Evolutionary conservation across 2,797 vertebrate genomes (phyloP).

Genomic region (Tenualosa ilisha): DNA sequence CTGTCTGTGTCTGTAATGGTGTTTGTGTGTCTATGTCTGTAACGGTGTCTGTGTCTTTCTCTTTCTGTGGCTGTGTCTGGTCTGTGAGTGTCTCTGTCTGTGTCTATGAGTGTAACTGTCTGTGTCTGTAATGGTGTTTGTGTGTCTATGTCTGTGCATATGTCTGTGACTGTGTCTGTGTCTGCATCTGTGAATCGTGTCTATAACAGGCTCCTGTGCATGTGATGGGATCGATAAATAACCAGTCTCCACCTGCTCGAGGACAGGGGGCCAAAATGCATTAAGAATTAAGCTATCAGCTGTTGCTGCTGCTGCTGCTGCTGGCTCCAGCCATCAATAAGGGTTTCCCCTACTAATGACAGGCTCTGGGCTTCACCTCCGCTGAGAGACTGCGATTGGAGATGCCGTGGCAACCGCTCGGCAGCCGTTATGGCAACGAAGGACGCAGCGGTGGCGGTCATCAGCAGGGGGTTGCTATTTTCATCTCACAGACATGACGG

Average conservation of each 20-base stretch:
- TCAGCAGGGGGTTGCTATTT: not conserved
- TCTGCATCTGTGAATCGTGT: too few relatives aligned
- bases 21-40: not conserved
- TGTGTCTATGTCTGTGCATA: not conserved
- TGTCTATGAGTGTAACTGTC: too few relatives aligned
- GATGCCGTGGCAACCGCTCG: not conserved
- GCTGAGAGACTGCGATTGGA: not conserved
- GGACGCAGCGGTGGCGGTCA: not conserved
- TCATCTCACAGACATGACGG: not conserved
- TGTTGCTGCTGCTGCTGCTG: not conserved
- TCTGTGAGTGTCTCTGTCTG: too few relatives aligned
- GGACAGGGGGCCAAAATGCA: not conserved
- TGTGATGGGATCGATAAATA: not conserved
- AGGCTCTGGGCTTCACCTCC: not conserved
- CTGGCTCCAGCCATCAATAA: not conserved
- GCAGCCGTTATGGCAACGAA: not conserved
- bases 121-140: not conserved
- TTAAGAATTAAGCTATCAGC: not conserved
- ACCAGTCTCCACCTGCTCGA: not conserved
- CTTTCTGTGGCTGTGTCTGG: too few relatives aligned
- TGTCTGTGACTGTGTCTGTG: too few relatives aligned
- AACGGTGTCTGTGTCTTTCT: too few relatives aligned
- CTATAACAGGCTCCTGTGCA: not conserved
- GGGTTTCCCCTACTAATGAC: not conserved
- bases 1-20: not conserved